These are phyloP conservation scores for Tetropium fuscum DNA, from an alignment of 2,888 invertebrate species.

Conservation along the genomic window DNA sequence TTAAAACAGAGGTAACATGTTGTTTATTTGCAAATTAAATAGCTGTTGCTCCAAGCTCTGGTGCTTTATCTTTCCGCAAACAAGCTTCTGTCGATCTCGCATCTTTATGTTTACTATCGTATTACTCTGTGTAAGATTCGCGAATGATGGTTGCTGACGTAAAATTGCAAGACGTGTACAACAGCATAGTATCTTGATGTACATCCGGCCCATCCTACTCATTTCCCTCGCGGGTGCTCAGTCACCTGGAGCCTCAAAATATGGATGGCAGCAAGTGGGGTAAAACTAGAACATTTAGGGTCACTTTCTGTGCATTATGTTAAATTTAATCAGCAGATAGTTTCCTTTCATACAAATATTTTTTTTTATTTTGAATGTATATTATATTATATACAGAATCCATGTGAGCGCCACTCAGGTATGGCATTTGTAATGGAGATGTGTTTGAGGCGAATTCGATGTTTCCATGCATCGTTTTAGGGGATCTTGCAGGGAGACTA, in stretches of 20 bases:
- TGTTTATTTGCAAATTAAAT: slow-evolving; percentile 22
- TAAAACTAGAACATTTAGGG: too few relatives aligned
- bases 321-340: too few relatives aligned
- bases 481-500: too few relatives aligned
- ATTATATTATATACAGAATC: too few relatives aligned
- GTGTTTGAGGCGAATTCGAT: too few relatives aligned
- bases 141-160: slow-evolving; percentile 45
- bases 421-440: too few relatives aligned
- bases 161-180: slow-evolving; percentile 44
- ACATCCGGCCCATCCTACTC: slow-evolving; percentile 29
- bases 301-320: too few relatives aligned
- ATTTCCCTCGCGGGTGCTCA: slow-evolving; percentile 29
- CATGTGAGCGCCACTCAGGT: too few relatives aligned
- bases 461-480: too few relatives aligned
- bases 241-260: slow-evolving; percentile 34
- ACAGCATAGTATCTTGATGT: slow-evolving; percentile 43
- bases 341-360: too few relatives aligned
- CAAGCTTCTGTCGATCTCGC: slow-evolving; percentile 48
- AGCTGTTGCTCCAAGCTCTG: slow-evolving; percentile 21
- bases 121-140: slow-evolving; percentile 50
- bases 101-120: slow-evolving; percentile 55
- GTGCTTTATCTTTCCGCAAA: slow-evolving; percentile 38
- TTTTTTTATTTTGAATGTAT: too few relatives aligned
- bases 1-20: slow-evolving; percentile 1
- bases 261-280: slow-evolving; percentile 25